These are phyloP conservation scores for Entosphenus tridentatus DNA, from an alignment of 2,113 vertebrate species.

Conservation along the genomic window DNA sequence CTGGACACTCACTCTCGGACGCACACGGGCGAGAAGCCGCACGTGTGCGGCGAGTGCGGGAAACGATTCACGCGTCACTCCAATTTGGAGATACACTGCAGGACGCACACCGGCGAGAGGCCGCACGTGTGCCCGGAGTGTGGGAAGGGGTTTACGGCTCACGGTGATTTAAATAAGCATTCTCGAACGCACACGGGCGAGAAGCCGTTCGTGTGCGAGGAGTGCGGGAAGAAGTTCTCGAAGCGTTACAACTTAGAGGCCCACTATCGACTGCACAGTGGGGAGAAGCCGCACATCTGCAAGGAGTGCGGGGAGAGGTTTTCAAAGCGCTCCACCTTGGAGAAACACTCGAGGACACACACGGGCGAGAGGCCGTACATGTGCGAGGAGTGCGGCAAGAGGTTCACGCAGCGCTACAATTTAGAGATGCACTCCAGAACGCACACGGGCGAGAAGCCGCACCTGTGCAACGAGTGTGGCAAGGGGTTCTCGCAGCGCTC, in stretches of 20 bases:
- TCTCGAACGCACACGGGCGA: neutral
- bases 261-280: neutral
- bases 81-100: neutral
- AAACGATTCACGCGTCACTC: slow-evolving; percentile 2
- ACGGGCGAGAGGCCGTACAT: neutral
- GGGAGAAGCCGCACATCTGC: neutral
- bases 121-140: slow-evolving; percentile 3
- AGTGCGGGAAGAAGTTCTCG: neutral
- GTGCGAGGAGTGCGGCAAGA: slow-evolving; percentile 2
- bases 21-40: slow-evolving; percentile 1
- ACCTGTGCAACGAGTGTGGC: slow-evolving; percentile 14
- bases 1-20: slow-evolving; percentile 1
- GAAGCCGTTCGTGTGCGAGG: slow-evolving; percentile 2
- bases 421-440: slow-evolving; percentile 19
- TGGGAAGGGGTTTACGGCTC: slow-evolving; percentile 1
- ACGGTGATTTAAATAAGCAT: slow-evolving; percentile 10
- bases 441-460: slow-evolving; percentile 17
- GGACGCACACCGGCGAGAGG: neutral
- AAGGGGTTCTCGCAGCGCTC: slow-evolving; percentile 14
- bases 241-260: neutral
- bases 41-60: neutral
- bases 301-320: slow-evolving; percentile 1
- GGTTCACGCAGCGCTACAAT: slow-evolving; percentile 15
- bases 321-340: neutral
- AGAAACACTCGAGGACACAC: neutral